Conservation (phyloP, 2,888 invertebrate genomes). For the Platycheirus albimanus region DNA sequence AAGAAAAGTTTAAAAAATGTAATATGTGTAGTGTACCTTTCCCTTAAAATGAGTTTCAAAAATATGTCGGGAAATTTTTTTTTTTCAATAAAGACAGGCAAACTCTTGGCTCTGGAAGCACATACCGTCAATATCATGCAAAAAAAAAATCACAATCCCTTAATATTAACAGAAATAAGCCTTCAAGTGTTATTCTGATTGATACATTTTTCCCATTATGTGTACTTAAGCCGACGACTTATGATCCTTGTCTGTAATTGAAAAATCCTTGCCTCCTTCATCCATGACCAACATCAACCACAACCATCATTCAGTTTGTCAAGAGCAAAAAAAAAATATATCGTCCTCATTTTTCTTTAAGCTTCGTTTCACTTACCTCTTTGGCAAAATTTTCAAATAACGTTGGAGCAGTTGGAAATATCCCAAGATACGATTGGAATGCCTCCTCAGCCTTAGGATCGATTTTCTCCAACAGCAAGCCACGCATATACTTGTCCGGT, state of each 20-base stretch:
- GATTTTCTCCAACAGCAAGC: conserved; percentile 86
- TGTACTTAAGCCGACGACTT: neutral
- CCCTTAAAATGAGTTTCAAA: too few relatives aligned
- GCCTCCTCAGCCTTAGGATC: conserved; percentile 86
- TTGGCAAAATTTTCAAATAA: conserved; percentile 89
- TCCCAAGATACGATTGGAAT: conserved; percentile 91
- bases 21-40: too few relatives aligned
- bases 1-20: too few relatives aligned
- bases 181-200: neutral
- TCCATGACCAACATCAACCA: neutral
- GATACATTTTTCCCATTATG: conserved; percentile 1
- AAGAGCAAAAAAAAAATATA: conserved; percentile 8
- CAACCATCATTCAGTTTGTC: neutral
- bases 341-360: neutral
- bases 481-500: conserved; percentile 91
- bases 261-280: neutral
- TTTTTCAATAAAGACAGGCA: too few relatives aligned
- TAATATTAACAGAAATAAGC: conserved; percentile 4
- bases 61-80: too few relatives aligned
- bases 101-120: too few relatives aligned
- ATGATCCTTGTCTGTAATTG: conserved; percentile 19
- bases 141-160: neutral
- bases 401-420: conserved; percentile 90
- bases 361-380: conserved; percentile 77
- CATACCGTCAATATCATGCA: neutral